Percentiles rank a stretch among this genome's conserved stretches.
Evolutionary conservation across 1,140 invertebrate genomes (phyloP).

Genomic region (Tigriopus japonicus): DNA sequence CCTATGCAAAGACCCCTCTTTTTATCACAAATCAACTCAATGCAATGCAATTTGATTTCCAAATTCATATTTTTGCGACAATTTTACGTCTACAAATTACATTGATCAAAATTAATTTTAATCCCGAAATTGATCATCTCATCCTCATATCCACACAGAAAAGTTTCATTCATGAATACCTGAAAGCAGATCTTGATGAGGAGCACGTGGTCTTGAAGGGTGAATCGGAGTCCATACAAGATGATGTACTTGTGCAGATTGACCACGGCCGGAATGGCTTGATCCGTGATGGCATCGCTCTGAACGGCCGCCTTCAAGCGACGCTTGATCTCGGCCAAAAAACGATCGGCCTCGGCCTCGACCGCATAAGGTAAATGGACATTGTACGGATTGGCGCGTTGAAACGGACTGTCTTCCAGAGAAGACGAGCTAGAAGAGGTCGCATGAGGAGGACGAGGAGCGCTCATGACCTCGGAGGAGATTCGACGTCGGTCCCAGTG

Average conservation of each 20-base stretch:
- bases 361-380: background rate
- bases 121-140: too few species aligned
- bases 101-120: too few species aligned
- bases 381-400: background rate
- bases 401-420: background rate
- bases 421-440: too few species aligned
- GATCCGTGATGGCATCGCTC: background rate
- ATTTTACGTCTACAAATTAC: too few species aligned
- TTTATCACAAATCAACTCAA: too few species aligned
- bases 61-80: too few species aligned
- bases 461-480: too few species aligned
- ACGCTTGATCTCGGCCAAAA: background rate
- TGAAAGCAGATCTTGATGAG: background rate
- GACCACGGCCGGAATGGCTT: background rate
- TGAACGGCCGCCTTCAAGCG: background rate
- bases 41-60: too few species aligned
- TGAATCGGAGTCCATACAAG: slow-evolving; percentile 1
- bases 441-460: too few species aligned
- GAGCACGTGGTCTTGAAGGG: background rate
- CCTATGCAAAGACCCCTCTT: too few species aligned
- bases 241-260: slow-evolving; percentile 5
- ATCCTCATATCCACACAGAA: too few species aligned
- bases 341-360: background rate
- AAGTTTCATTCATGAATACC: background rate
- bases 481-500: too few species aligned